phyloP scores from a whole-genome alignment of 2,888 invertebrate species.

The Athetis lepigone region DNA sequence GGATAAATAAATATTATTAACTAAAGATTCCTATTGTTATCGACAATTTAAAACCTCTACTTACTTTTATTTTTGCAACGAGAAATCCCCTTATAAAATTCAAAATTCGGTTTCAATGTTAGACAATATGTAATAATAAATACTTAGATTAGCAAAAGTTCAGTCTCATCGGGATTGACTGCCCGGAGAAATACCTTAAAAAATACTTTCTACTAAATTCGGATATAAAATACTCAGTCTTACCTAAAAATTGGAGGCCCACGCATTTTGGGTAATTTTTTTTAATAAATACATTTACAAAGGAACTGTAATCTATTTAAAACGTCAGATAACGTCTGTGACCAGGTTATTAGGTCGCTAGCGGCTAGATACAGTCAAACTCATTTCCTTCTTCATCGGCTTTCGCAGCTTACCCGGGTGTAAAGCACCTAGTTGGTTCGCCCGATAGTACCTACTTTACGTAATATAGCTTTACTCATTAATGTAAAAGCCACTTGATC shows the following conservation, averaged over 20 bases:
- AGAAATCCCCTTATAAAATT: too few relatives aligned
- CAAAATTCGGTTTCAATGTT: too few relatives aligned
- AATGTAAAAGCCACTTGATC: too few relatives aligned
- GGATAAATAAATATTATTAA: too few relatives aligned
- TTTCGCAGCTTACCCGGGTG: conserved; percentile 6
- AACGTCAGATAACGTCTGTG: conserved; percentile 2
- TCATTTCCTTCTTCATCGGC: conserved; percentile 53
- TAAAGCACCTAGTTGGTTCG: conserved; percentile 33
- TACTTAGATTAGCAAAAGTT: neutral
- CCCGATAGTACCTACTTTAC: neutral
- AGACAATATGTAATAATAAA: too few relatives aligned
- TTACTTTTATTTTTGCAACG: too few relatives aligned
- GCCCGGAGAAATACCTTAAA: neutral
- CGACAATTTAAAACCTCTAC: too few relatives aligned
- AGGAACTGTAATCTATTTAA: neutral
- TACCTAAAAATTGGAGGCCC: neutral
- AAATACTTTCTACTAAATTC: neutral
- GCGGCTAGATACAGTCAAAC: conserved; percentile 18
- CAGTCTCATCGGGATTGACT: neutral
- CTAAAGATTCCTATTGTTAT: too few relatives aligned
- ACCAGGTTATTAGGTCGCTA: conserved; percentile 50
- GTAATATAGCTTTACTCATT: neutral
- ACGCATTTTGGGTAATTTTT: neutral
- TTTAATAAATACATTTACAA: conserved; percentile 3
- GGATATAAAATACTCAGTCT: neutral